phyloP scores from a whole-genome alignment of 2,888 invertebrate genomes.

The Empis livida region DNA sequence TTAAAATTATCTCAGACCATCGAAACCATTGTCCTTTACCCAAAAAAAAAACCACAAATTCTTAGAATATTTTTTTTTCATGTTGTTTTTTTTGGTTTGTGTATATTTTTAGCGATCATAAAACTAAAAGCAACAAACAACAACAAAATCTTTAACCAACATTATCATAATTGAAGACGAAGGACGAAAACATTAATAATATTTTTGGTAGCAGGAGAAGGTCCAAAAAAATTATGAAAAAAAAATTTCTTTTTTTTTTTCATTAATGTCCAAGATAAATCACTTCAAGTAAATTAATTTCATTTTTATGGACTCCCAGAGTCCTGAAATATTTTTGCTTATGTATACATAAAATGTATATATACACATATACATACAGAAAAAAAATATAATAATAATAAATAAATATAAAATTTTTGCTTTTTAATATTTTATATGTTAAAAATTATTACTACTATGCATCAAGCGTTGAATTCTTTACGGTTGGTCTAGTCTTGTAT shows the following conservation, averaged over 20 bases:
- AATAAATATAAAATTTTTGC: too few species aligned
- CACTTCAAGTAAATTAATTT: conserved; percentile 21
- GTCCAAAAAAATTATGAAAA: conserved; percentile 7
- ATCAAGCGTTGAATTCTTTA: too few species aligned
- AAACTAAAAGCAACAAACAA: background rate
- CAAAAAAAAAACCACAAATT: too few species aligned
- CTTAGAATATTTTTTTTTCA: too few species aligned
- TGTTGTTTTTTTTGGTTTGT: background rate
- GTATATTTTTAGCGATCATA: background rate
- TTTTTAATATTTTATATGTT: too few species aligned
- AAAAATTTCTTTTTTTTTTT: conserved; percentile 7
- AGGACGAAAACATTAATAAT: conserved; percentile 1
- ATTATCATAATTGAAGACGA: conserved; percentile 10
- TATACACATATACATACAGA: too few species aligned
- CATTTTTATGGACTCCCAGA: conserved; percentile 19
- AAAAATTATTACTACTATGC: too few species aligned
- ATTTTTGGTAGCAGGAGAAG: background rate
- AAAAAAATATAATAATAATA: too few species aligned
- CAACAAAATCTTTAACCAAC: conserved; percentile 13
- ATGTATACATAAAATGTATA: too few species aligned
- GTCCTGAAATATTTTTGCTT: conserved; percentile 3
- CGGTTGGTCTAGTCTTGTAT: too few species aligned
- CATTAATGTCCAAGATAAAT: conserved; percentile 19
- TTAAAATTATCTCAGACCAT: too few species aligned
- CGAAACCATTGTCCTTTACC: too few species aligned